Conservation (phyloP, 2,888 invertebrate species). For the Esperia sulphurella region DNA sequence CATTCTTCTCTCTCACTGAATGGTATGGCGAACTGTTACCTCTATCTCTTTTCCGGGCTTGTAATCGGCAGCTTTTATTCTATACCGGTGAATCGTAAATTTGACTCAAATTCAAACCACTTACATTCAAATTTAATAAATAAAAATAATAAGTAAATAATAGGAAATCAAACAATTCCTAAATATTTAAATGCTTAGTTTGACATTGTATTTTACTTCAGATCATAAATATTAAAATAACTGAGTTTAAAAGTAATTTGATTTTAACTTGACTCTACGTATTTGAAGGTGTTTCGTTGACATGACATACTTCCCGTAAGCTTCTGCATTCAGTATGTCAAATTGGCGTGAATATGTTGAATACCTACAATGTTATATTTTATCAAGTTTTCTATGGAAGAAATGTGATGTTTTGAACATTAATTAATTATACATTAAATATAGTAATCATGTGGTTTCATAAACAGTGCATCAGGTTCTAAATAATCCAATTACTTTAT, state of each 20-base stretch:
- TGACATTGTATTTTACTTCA: too few relatives aligned
- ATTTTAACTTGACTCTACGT: too few relatives aligned
- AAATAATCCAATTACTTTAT: conserved; percentile 57
- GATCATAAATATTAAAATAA: too few relatives aligned
- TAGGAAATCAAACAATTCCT: too few relatives aligned
- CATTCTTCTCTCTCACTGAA: not conserved
- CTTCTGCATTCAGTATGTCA: conserved; percentile 19
- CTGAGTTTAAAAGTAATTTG: too few relatives aligned
- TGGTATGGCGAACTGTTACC: not conserved
- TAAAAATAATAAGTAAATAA: too few relatives aligned
- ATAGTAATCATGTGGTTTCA: conserved; percentile 38
- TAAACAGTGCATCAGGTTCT: conserved; percentile 65
- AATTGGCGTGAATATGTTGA: conserved; percentile 27
- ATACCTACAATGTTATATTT: conserved; percentile 16
- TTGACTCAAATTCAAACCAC: too few relatives aligned
- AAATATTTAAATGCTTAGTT: too few relatives aligned
- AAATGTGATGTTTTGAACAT: not conserved
- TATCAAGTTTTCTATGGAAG: conserved; percentile 5
- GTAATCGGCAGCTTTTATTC: too few relatives aligned
- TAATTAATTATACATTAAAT: not conserved
- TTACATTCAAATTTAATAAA: too few relatives aligned
- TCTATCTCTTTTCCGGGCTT: too few relatives aligned
- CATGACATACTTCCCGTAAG: not conserved
- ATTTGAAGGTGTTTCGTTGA: not conserved
- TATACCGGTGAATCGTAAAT: too few relatives aligned